These are phyloP conservation scores for Bucco capensis DNA, from an alignment of 2,113 vertebrate species.

Conservation along the genomic window DNA sequence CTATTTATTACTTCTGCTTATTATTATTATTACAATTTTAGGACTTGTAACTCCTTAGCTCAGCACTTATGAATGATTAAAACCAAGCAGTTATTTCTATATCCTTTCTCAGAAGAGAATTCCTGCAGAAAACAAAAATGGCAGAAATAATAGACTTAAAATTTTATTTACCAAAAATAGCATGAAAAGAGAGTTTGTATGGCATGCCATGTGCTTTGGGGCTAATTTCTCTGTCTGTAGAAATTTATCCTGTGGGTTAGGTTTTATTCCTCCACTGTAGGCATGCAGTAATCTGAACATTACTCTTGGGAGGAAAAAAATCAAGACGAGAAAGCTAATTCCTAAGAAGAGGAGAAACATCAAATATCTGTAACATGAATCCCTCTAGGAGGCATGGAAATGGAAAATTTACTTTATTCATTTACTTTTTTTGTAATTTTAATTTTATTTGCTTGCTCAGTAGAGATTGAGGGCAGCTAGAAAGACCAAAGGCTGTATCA, in stretches of 20 bases:
- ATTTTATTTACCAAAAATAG: background rate
- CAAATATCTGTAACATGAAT: constrained; percentile 40
- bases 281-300: background rate
- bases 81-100: background rate
- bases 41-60: background rate
- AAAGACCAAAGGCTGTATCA: constrained; percentile 48
- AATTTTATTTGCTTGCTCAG: constrained; percentile 58
- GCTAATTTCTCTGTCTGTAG: background rate
- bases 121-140: background rate
- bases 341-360: constrained; percentile 27
- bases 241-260: background rate
- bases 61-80: background rate
- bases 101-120: background rate
- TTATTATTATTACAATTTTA: background rate
- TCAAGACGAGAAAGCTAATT: constrained; percentile 35
- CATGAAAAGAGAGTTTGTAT: background rate
- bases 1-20: too few relatives aligned
- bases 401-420: constrained; percentile 56
- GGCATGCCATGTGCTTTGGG: background rate
- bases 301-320: constrained; percentile 17
- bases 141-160: background rate
- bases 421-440: constrained; percentile 63
- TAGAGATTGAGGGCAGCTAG: constrained; percentile 46
- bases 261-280: background rate
- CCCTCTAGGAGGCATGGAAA: constrained; percentile 49